Conservation (phyloP, 2,113 vertebrate genomes). For the Struthio camelus region DNA sequence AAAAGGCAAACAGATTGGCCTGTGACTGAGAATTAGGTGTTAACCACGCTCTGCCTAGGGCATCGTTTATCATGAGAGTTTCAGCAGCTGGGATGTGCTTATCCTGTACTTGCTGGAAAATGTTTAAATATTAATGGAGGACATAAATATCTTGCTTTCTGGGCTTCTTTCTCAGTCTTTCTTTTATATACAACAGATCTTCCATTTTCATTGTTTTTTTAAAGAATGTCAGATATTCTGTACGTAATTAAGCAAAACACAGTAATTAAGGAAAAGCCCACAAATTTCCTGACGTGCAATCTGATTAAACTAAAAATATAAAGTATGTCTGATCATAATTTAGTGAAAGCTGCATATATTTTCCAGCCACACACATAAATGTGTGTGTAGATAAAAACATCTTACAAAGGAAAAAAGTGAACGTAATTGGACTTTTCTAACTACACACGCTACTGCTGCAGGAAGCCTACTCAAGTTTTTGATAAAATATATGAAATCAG, state of each 20-base stretch:
- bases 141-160: conserved; percentile 49
- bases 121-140: conserved; percentile 59
- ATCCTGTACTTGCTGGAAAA: conserved; percentile 38
- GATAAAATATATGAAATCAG: not conserved
- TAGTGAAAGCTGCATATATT: not conserved
- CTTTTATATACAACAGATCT: not conserved
- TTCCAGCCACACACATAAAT: not conserved
- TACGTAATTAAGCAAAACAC: not conserved
- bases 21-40: conserved; percentile 37
- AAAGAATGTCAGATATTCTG: not conserved
- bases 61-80: conserved; percentile 25
- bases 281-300: not conserved
- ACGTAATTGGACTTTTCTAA: not conserved
- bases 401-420: not conserved
- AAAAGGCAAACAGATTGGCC: conserved; percentile 30
- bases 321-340: not conserved
- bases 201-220: not conserved
- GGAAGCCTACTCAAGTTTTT: not conserved
- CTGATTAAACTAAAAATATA: not conserved
- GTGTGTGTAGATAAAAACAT: not conserved
- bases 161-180: not conserved
- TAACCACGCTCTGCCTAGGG: conserved; percentile 39
- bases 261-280: not conserved
- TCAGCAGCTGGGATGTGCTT: conserved; percentile 50
- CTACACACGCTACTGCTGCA: not conserved